Evolutionary conservation across 2,888 invertebrate genomes (phyloP).

Genomic region (Lithosia quadra): DNA sequence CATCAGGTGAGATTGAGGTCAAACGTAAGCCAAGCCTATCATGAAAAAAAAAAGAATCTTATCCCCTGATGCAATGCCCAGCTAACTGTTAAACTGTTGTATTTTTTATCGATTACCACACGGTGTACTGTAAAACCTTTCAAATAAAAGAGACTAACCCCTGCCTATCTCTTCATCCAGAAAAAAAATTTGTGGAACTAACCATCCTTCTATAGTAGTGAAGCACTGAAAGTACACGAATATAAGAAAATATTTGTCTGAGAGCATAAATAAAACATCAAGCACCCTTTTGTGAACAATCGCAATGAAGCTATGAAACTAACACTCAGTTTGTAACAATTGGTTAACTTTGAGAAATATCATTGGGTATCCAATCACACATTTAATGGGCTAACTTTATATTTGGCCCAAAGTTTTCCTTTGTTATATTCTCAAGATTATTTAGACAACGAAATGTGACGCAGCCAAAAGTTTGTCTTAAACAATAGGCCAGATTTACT

Average conservation of each 20-base stretch:
- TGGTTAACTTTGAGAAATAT: conserved; percentile 52
- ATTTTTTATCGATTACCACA: no score
- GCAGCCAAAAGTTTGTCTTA: conserved; percentile 39
- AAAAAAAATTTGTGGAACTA: background rate
- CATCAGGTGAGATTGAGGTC: no score
- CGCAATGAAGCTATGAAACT: conserved; percentile 38
- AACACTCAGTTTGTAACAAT: conserved; percentile 52
- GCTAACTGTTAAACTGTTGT: no score
- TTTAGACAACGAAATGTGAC: conserved; percentile 45
- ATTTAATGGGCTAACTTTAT: conserved; percentile 50
- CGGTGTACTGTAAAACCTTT: no score
- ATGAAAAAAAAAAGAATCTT: no score
- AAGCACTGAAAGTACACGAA: background rate
- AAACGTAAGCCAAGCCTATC: no score
- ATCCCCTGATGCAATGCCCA: no score
- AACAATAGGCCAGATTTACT: conserved; percentile 45
- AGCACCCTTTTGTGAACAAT: conserved; percentile 28
- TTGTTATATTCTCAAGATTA: conserved; percentile 50
- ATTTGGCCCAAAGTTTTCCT: conserved; percentile 42
- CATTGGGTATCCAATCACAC: conserved; percentile 53
- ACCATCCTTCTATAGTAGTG: background rate
- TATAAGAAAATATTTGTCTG: background rate
- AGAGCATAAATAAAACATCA: conserved; percentile 24
- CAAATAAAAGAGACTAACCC: no score
- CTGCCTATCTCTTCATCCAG: no score